Percentiles rank a stretch among this genome's conserved stretches.
Evolutionary conservation across 2,113 vertebrate species (phyloP).

Genomic region (Micronycteris hirsuta): DNA sequence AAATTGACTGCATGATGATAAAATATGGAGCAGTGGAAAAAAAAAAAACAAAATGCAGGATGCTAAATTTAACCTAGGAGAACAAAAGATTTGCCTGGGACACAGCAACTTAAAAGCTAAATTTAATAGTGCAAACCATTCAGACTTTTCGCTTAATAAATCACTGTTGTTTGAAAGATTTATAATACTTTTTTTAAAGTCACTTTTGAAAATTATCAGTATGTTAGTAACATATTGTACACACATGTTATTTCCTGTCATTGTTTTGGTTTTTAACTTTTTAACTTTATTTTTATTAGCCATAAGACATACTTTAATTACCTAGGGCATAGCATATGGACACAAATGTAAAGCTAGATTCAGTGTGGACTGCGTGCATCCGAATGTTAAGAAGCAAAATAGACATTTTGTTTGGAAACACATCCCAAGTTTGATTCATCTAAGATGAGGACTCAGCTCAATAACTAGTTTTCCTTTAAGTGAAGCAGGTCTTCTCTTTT

Average conservation of each 20-base stretch:
- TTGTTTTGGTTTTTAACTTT: conserved; percentile 70
- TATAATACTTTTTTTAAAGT: conserved; percentile 37
- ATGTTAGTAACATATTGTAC: conserved; percentile 71
- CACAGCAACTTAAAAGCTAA: conserved; percentile 31
- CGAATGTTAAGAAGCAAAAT: background rate
- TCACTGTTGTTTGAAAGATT: conserved; percentile 62
- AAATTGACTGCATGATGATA: background rate
- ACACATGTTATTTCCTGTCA: conserved; percentile 73
- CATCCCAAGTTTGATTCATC: background rate
- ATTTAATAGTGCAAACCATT: conserved; percentile 43
- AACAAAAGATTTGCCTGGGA: conserved; percentile 29
- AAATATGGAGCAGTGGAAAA: background rate
- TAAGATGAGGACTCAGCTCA: background rate
- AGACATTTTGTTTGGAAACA: background rate
- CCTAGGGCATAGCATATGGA: background rate
- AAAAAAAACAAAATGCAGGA: background rate
- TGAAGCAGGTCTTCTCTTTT: background rate
- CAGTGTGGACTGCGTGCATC: background rate
- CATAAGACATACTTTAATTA: conserved; percentile 28
- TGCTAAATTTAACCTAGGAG: conserved; percentile 34
- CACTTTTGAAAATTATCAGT: conserved; percentile 71
- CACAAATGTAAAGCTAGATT: conserved; percentile 19
- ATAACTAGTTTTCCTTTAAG: background rate
- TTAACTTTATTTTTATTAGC: conserved; percentile 64
- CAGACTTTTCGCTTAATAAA: conserved; percentile 54